Evolutionary conservation across 2,113 vertebrate species (phyloP).

Genomic region (Lucifuga dentata): DNA sequence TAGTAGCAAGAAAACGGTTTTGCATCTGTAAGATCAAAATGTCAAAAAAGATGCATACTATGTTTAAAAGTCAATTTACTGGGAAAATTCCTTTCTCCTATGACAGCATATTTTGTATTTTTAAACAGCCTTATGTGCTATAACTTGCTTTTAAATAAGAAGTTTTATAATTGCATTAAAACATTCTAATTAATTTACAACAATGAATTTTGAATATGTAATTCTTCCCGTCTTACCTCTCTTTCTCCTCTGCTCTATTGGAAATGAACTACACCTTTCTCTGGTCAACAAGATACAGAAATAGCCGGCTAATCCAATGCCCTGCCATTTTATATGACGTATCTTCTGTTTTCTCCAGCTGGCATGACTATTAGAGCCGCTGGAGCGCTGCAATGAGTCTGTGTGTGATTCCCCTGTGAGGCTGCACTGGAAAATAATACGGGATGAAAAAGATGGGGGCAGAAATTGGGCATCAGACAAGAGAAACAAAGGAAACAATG

Average conservation of each 20-base stretch:
- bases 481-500: constrained; percentile 16
- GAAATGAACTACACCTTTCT: constrained; percentile 55
- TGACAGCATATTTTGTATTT: background rate
- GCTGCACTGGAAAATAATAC: constrained; percentile 59
- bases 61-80: too few relatives aligned
- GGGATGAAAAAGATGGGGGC: constrained; percentile 36
- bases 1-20: background rate
- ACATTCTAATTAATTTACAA: background rate
- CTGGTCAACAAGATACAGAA: constrained; percentile 71
- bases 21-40: background rate
- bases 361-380: constrained; percentile 72
- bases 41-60: too few relatives aligned
- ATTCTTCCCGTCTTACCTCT: constrained; percentile 8
- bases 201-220: background rate
- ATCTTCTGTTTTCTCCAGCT: constrained; percentile 81
- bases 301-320: constrained; percentile 78
- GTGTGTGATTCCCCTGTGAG: constrained; percentile 61
- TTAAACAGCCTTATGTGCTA: background rate
- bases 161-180: background rate
- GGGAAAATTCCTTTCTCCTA: too few relatives aligned
- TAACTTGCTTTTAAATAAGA: background rate
- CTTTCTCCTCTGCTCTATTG: background rate
- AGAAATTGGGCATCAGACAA: constrained; percentile 22
- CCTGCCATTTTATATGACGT: constrained; percentile 79
- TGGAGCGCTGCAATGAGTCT: constrained; percentile 60